A percentile compares a stretch with the other conserved stretches of the same genome.
Conservation (phyloP, 2,888 invertebrate species). For the Leuctra nigra region DNA sequence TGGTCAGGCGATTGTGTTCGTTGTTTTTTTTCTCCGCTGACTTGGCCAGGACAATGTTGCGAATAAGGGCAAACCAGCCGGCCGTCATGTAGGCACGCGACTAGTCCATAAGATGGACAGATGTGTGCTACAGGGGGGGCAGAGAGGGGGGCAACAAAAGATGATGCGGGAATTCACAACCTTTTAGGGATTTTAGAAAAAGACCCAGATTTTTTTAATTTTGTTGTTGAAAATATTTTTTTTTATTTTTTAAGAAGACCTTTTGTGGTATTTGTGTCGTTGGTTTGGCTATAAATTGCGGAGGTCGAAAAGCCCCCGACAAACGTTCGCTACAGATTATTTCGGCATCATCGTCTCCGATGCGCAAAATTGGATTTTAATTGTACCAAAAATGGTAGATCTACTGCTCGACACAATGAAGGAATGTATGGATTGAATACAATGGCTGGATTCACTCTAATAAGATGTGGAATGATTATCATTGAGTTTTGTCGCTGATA, state of each 20-base stretch:
- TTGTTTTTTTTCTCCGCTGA: constrained; percentile 6
- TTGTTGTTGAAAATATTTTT: no score
- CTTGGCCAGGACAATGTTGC: constrained; percentile 4
- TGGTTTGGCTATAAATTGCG: constrained; percentile 6
- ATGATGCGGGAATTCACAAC: constrained; percentile 10
- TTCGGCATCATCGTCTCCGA: neutral
- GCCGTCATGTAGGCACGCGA: neutral
- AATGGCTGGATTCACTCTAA: no score
- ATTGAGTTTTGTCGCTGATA: no score
- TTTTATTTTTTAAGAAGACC: neutral
- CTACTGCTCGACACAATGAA: no score
- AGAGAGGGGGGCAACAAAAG: neutral
- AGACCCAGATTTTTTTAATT: no score
- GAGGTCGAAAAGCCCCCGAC: neutral
- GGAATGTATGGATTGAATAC: no score
- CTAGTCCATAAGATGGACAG: constrained; percentile 1
- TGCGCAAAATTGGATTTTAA: constrained; percentile 3
- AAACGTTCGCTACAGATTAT: neutral
- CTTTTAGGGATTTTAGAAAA: constrained; percentile 13
- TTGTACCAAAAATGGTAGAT: constrained; percentile 1
- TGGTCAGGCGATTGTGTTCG: constrained; percentile 14
- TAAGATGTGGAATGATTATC: no score
- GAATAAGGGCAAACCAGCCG: constrained; percentile 8
- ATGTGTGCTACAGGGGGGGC: neutral
- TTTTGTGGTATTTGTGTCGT: constrained; percentile 4